Base-by-base conservation (phyloP, 2,888 invertebrate species). In the Lysandra coridon region DNA sequence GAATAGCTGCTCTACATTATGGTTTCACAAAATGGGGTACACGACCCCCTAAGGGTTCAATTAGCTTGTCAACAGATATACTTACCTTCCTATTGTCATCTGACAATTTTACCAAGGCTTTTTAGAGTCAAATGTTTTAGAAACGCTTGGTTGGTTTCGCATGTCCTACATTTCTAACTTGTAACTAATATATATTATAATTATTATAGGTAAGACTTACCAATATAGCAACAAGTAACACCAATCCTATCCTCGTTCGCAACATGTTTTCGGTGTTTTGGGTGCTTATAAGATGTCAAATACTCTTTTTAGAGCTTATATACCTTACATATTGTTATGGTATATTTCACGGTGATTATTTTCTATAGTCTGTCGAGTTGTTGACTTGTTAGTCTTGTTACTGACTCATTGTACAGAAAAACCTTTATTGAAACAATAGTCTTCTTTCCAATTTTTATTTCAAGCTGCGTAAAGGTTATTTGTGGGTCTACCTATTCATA, bases 311-410 rank as follows among this genome's bases (percentile, higher is more conserved):
- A 79, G 17, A 23, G 49, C 14, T 78, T 53, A 53, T 80, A 64
- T 73, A 82, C 77, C 69, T 73, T n/a, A 78, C 76, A 80, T 53
- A 57, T 53, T 62, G 81, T 60, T 79, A 83, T 81, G 83, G 79
- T 77, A 14, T n/a, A 80, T 84, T 84, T 81, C 80, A 83, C 82
- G 82, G 77, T 79, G 4, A 69, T 69, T 69, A 69, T 69, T 33
- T 69, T 69, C 69, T 69, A 37, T 69, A 37, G 69, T 12, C 33
- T 33, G 64, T 64, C 2, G 33, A 37, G 37, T 69, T 69, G 69
- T 69, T 69, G 69, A 37, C 33, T 64, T 10, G 64, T 62, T 62
- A 62, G 69, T 17, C 33, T 64, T 10, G 64, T 62, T 62, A 62
- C 10, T 64, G 64, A 30, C 30, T 7, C 64, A 64, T 64, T 30